These are phyloP conservation scores for Oasisia sp. DNA, from an alignment of 2,888 invertebrate species.

Conservation along the genomic window DNA sequence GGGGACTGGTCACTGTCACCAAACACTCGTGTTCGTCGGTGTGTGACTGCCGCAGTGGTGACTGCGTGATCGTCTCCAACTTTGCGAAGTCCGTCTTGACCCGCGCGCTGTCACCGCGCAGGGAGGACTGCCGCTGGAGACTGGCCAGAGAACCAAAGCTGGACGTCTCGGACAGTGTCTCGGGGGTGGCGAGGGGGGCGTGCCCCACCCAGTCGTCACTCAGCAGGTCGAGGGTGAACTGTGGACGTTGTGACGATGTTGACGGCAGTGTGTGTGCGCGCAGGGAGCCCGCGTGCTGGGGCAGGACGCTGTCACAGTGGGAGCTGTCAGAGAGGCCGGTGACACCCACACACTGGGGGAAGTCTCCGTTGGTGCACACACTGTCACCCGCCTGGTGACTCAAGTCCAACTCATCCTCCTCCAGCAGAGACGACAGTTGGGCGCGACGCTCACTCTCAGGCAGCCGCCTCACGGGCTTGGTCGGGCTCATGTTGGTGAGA, in stretches of 20 bases:
- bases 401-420: not conserved
- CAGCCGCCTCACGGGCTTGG: conserved; percentile 72
- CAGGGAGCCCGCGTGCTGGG: not conserved
- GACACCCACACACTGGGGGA: not conserved
- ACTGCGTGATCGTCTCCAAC: conserved; percentile 53
- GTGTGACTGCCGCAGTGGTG: conserved; percentile 40
- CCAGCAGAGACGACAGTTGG: conserved; percentile 42
- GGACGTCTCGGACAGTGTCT: conserved; percentile 82
- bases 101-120: conserved; percentile 40
- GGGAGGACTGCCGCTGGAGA: conserved; percentile 21
- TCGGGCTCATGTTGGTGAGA: conserved; percentile 75
- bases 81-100: conserved; percentile 40
- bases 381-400: not conserved
- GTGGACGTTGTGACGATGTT: not conserved
- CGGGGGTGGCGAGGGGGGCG: conserved; percentile 85
- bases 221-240: not conserved
- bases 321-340: not conserved
- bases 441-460: conserved; percentile 54
- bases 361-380: not conserved
- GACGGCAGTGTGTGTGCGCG: conserved; percentile 67
- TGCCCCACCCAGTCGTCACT: conserved; percentile 21
- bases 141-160: conserved; percentile 74
- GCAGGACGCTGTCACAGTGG: not conserved
- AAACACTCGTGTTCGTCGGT: conserved; percentile 33
- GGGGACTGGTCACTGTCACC: conserved; percentile 27